Evolutionary conservation across 2,113 vertebrate species (phyloP).

Genomic region (Leptobrachium ailaonicum): DNA sequence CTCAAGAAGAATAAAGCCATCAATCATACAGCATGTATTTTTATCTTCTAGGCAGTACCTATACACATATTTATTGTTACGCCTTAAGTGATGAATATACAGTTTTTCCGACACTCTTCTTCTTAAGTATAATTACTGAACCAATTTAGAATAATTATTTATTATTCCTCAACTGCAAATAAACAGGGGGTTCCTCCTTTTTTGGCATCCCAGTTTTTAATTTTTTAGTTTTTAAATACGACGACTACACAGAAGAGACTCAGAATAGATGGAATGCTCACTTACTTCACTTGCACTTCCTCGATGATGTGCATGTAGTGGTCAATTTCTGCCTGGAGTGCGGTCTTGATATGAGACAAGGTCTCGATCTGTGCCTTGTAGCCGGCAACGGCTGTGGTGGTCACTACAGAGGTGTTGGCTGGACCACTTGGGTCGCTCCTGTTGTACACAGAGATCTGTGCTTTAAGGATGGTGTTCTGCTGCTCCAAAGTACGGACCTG

Average conservation of each 20-base stretch:
- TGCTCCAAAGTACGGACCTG: slow-evolving; percentile 63
- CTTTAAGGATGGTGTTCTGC: slow-evolving; percentile 62
- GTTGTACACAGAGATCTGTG: slow-evolving; percentile 65
- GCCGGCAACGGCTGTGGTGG: slow-evolving; percentile 60
- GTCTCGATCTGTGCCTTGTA: slow-evolving; percentile 63
- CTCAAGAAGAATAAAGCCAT: too few relatives aligned
- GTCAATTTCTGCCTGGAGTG: slow-evolving; percentile 61
- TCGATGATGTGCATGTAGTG: slow-evolving; percentile 62
- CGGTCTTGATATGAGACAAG: slow-evolving; percentile 58
- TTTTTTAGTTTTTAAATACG: too few relatives aligned
- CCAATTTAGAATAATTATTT: too few relatives aligned
- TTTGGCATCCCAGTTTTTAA: too few relatives aligned
- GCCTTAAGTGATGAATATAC: too few relatives aligned
- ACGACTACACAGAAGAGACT: background rate
- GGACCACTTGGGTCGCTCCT: slow-evolving; percentile 59
- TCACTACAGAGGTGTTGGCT: slow-evolving; percentile 56
- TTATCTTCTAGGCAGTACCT: too few relatives aligned
- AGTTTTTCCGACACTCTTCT: too few relatives aligned
- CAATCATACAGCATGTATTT: too few relatives aligned
- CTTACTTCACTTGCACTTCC: slow-evolving; percentile 59
- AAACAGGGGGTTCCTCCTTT: too few relatives aligned
- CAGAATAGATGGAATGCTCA: background rate
- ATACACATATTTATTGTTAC: too few relatives aligned
- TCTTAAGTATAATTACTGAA: too few relatives aligned
- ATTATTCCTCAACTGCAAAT: too few relatives aligned